Evolutionary conservation across 2,113 vertebrate genomes (phyloP).

Genomic region (Seriola rivoliana): DNA sequence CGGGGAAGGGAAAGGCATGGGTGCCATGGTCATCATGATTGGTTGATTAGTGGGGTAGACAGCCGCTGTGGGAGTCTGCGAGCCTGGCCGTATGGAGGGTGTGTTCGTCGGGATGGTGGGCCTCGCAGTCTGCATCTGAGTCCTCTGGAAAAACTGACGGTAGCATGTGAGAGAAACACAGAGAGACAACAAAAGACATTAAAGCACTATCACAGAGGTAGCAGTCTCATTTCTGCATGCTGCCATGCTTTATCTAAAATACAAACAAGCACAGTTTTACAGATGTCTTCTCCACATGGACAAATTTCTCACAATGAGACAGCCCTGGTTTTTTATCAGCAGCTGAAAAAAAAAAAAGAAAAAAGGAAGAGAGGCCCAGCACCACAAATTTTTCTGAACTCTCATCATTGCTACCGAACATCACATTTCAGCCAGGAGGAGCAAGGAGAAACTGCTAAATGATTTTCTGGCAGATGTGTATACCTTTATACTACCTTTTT

Average conservation of each 20-base stretch:
- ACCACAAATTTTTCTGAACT: background rate
- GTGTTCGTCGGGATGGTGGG: constrained; percentile 92
- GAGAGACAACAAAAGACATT: constrained; percentile 18
- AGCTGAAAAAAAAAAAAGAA: background rate
- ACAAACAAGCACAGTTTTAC: constrained; percentile 14
- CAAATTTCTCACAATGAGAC: constrained; percentile 34
- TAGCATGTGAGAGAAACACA: constrained; percentile 32
- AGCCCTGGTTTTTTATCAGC: constrained; percentile 31
- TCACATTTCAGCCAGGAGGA: constrained; percentile 15
- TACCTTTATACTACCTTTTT: background rate
- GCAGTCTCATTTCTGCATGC: constrained; percentile 16
- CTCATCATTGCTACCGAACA: background rate
- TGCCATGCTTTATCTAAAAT: constrained; percentile 18
- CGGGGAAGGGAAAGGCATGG: constrained; percentile 95
- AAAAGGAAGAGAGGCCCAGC: background rate
- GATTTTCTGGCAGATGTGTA: background rate
- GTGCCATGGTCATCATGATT: constrained; percentile 97
- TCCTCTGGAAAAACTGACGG: constrained; percentile 95
- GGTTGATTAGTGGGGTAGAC: constrained; percentile 95
- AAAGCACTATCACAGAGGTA: background rate
- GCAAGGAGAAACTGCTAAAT: background rate
- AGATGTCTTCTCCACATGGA: constrained; percentile 11
- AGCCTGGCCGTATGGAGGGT: constrained; percentile 92
- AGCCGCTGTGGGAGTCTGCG: constrained; percentile 89
- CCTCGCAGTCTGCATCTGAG: constrained; percentile 94